Evolutionary conservation across 1,140 invertebrate species (phyloP), one percentile per base, ranked within the genome.

Genomic region (Zaprionus inermis): DNA sequence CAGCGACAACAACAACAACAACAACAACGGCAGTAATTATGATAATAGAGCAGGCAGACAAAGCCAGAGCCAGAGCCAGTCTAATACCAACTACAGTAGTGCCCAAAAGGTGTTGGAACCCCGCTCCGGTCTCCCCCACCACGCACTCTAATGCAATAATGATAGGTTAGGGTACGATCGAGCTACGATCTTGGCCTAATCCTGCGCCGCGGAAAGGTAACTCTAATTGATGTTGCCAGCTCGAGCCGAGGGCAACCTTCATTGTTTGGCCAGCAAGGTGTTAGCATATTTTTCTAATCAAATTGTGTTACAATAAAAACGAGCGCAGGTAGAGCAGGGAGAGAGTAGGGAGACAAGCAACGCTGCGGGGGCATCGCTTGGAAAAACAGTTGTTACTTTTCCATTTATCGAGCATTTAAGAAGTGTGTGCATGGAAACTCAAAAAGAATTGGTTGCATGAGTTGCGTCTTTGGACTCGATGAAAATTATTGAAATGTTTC

Each of bases 141-240:
- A 49, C 59, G 55, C 46, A 59, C 66, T 72, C 77, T 83, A 84
- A 79, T 83, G 81, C 76, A 76, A 79, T 80, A 84, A 83, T 83
- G 73, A 83, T 80, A 68, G 81, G 20, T 16, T 52, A 20, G 16
- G 44, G 9, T 2, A 20, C 16, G 44, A 20, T 46, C n/a, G 1
- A 1, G 3, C 44, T 49, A 12, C 44, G 4, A 49, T 49, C 44
- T 22, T 30, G 4, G 12, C 14, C 68, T 78, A 78, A 89, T 89
- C 84, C 84, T 89, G 65, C 30, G 68, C 85, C 69, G 85, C 69
- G 75, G 84, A 89, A 89, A 89, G 84, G 84, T 84, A 89, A 80
- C 84, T 81, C 85, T 89, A 89, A 89, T 89, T 89, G 84, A 89
- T 89, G 83, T 79, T 80, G 79, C 71, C n/a, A n/a, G n/a, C n/a